phyloP scores from a whole-genome alignment of 2,888 invertebrate genomes.

The Acleris cristana region DNA sequence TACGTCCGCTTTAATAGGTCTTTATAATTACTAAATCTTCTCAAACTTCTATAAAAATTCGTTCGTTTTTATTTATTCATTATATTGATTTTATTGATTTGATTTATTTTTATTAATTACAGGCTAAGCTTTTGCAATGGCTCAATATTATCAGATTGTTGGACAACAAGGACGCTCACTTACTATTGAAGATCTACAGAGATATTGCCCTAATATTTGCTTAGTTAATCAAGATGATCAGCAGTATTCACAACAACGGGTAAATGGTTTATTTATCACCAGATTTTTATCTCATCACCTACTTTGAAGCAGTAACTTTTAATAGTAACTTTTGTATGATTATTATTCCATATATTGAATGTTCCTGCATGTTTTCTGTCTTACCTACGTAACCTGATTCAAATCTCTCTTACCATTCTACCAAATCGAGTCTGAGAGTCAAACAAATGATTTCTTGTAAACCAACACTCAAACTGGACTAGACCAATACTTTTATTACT shows the following conservation, averaged over 20 bases:
- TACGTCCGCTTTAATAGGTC: conserved; percentile 22
- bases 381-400: too few relatives aligned
- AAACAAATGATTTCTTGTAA: too few relatives aligned
- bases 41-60: background rate
- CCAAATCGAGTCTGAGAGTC: too few relatives aligned
- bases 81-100: conserved; percentile 2
- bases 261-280: conserved; percentile 42
- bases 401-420: too few relatives aligned
- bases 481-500: too few relatives aligned
- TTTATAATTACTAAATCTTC: background rate
- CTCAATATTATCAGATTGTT: conserved; percentile 88
- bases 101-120: conserved; percentile 43
- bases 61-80: background rate
- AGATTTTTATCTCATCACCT: too few relatives aligned
- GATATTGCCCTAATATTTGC: conserved; percentile 85
- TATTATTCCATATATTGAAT: too few relatives aligned
- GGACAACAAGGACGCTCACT: conserved; percentile 83
- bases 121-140: conserved; percentile 84
- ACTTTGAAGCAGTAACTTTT: too few relatives aligned
- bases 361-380: too few relatives aligned
- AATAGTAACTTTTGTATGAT: too few relatives aligned
- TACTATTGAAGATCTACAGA: conserved; percentile 85
- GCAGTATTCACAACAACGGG: conserved; percentile 79
- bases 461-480: too few relatives aligned
- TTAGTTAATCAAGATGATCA: conserved; percentile 80